These are phyloP conservation scores for Trachelus troglodyta DNA, from an alignment of 2,888 invertebrate species.

Conservation along the genomic window DNA sequence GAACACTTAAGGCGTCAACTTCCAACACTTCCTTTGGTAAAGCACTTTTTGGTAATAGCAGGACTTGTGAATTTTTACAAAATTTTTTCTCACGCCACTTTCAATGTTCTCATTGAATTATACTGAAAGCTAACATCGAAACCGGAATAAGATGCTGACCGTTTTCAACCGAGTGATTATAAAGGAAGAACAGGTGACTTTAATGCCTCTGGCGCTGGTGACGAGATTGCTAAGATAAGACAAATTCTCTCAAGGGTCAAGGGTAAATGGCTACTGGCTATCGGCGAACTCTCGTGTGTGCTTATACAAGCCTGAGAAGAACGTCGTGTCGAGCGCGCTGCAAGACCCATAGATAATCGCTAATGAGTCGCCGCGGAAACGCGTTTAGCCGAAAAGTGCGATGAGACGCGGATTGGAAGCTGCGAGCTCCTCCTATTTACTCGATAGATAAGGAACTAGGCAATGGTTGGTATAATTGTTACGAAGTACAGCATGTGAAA, in stretches of 20 bases:
- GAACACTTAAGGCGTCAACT: background rate
- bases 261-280: background rate
- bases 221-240: background rate
- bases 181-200: background rate
- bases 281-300: background rate
- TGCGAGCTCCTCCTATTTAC: background rate
- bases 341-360: background rate
- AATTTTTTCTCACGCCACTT: background rate
- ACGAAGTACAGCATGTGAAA: background rate
- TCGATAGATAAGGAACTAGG: background rate
- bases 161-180: background rate
- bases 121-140: background rate
- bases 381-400: background rate
- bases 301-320: background rate
- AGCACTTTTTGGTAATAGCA: background rate
- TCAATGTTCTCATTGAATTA: background rate
- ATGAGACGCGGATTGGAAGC: background rate
- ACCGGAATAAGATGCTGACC: background rate
- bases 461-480: background rate
- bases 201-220: background rate
- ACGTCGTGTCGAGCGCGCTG: background rate
- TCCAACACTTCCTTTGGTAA: background rate
- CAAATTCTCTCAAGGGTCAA: background rate
- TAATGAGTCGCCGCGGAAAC: background rate
- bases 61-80: background rate